A percentile compares a stretch with the other conserved stretches of the same genome.
These are phyloP conservation scores for Malacoctenus gilli DNA, from an alignment of 2,797 vertebrate genomes.

Conservation along the genomic window DNA sequence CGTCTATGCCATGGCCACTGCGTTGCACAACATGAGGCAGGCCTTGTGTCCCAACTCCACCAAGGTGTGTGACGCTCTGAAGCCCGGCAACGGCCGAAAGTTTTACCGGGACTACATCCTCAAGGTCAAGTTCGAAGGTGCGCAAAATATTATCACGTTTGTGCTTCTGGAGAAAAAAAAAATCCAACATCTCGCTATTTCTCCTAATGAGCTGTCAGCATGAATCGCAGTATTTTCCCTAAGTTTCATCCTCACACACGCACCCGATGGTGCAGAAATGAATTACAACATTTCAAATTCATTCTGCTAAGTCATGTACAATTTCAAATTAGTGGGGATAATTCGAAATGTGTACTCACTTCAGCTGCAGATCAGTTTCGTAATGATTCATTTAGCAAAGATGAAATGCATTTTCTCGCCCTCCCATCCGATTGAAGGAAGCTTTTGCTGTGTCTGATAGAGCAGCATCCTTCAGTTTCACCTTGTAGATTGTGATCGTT, in stretches of 20 bases:
- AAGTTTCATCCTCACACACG: constrained; percentile 5
- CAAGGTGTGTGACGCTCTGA: constrained; percentile 90
- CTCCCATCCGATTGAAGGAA: constrained; percentile 28
- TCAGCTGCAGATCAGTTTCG: constrained; percentile 35
- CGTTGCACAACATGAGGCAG: constrained; percentile 93
- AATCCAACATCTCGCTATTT: too few species aligned
- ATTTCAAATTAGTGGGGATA: constrained; percentile 29
- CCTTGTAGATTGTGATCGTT: constrained; percentile 17
- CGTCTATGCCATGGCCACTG: constrained; percentile 94
- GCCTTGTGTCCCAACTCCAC: constrained; percentile 91
- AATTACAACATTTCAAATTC: constrained; percentile 36
- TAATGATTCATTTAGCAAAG: constrained; percentile 54
- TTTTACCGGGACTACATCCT: constrained; percentile 98
- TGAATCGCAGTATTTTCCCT: constrained; percentile 6
- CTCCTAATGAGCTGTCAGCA: too few species aligned
- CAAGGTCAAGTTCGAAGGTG: constrained; percentile 96
- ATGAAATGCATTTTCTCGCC: constrained; percentile 43
- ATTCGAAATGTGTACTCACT: constrained; percentile 34
- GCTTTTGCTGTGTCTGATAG: constrained; percentile 16
- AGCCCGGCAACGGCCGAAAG: constrained; percentile 91
- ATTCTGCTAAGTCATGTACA: constrained; percentile 38
- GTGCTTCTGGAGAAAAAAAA: too few species aligned
- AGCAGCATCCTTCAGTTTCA: constrained; percentile 10
- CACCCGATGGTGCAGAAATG: constrained; percentile 14
- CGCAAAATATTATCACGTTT: constrained; percentile 58